Conservation (phyloP, 1,140 invertebrate genomes). For the Colletes gigas region DNA sequence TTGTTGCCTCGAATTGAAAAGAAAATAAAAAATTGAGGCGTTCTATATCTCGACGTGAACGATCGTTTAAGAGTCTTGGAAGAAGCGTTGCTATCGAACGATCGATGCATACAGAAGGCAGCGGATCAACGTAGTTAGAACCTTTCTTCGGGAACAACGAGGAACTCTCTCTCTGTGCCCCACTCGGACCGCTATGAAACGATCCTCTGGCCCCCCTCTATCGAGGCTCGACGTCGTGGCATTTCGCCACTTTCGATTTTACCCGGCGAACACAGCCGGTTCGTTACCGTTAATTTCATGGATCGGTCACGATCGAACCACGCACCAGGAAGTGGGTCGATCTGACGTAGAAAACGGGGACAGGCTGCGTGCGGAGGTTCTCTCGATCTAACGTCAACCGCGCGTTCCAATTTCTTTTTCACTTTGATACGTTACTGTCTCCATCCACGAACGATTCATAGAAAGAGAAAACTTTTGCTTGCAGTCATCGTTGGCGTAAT, state of each 20-base stretch:
- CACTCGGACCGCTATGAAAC: neutral
- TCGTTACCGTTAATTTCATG: constrained; percentile 56
- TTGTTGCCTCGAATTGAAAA: too few species aligned
- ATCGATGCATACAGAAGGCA: neutral
- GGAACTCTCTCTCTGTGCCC: constrained; percentile 43
- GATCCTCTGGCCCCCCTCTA: neutral
- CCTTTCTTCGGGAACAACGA: neutral
- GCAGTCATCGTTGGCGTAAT: neutral
- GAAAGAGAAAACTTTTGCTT: constrained; percentile 4
- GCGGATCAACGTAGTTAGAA: constrained; percentile 7
- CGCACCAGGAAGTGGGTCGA: constrained; percentile 55
- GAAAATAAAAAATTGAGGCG: too few species aligned
- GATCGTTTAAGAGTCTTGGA: neutral
- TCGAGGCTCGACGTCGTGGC: constrained; percentile 1
- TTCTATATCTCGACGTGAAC: neutral
- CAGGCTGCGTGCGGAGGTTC: constrained; percentile 9
- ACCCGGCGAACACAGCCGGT: constrained; percentile 22
- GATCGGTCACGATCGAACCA: constrained; percentile 49
- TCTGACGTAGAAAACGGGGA: constrained; percentile 47
- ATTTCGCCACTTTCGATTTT: constrained; percentile 65
- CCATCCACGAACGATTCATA: neutral
- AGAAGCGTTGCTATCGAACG: too few species aligned
- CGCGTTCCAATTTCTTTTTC: constrained; percentile 13
- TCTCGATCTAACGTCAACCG: constrained; percentile 1
- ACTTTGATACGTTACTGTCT: neutral